Evolutionary conservation across 2,888 invertebrate genomes (phyloP).

Genomic region (Trichogramma evanescens): DNA sequence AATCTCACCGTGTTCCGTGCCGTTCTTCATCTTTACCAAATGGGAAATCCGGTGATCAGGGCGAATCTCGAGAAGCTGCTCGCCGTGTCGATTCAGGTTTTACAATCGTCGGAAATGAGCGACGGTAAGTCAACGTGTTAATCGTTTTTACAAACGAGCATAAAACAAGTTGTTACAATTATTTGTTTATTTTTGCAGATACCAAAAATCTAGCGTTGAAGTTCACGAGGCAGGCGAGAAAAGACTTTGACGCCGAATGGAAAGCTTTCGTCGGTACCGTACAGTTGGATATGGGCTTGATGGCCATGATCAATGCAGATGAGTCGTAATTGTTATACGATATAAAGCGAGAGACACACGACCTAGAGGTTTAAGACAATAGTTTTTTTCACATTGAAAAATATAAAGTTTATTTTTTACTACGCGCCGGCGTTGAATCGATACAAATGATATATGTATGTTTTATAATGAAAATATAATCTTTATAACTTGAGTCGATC

Average conservation of each 20-base stretch:
- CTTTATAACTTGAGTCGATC: too few species aligned
- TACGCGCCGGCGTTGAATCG: too few species aligned
- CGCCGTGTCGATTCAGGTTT: conserved; percentile 52
- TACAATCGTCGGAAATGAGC: conserved; percentile 53
- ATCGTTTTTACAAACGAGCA: not conserved
- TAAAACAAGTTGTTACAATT: not conserved
- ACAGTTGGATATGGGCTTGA: too few species aligned
- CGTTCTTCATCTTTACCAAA: conserved; percentile 57
- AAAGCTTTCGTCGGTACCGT: conserved; percentile 35
- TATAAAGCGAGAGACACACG: too few species aligned
- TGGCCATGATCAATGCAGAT: too few species aligned
- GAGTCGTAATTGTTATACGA: too few species aligned
- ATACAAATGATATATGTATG: too few species aligned
- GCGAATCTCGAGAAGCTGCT: conserved; percentile 53
- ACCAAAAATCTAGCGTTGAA: conserved; percentile 48
- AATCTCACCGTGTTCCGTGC: conserved; percentile 64
- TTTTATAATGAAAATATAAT: too few species aligned
- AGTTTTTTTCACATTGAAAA: too few species aligned
- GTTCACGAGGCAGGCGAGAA: conserved; percentile 53
- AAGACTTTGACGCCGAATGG: conserved; percentile 55
- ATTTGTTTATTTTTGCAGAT: conserved; percentile 44
- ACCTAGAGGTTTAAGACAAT: too few species aligned
- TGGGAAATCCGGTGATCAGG: conserved; percentile 54
- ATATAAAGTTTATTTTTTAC: too few species aligned
- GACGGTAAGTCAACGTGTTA: conserved; percentile 43